Evolutionary conservation across 2,888 invertebrate genomes (phyloP).

Genomic region (Xylocampa areola): DNA sequence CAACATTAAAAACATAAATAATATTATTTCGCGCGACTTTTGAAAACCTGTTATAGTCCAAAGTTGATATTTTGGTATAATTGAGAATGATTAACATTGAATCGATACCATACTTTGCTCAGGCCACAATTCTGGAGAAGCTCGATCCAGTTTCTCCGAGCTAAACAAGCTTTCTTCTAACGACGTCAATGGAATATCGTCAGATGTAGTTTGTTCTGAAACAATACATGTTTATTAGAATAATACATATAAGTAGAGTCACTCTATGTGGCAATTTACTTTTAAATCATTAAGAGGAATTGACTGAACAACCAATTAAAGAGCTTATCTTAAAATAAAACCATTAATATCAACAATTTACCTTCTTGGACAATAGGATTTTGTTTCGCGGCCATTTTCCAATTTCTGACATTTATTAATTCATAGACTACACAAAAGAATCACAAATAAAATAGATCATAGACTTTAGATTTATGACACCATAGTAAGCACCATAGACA

Average conservation of each 20-base stretch:
- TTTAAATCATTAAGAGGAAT: background rate
- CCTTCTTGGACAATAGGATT: slow-evolving; percentile 91
- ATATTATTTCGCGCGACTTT: slow-evolving; percentile 84
- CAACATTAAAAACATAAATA: slow-evolving; percentile 75
- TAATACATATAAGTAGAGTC: background rate
- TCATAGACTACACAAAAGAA: slow-evolving; percentile 29
- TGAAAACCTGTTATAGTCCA: slow-evolving; percentile 68
- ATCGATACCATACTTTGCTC: slow-evolving; percentile 94
- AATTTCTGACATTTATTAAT: slow-evolving; percentile 66
- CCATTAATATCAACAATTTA: slow-evolving; percentile 68
- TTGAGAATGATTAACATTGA: background rate
- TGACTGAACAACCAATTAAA: slow-evolving; percentile 3
- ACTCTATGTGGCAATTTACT: background rate
- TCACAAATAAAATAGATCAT: slow-evolving; percentile 4
- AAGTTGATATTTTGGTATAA: background rate
- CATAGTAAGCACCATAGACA: no score
- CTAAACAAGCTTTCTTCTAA: slow-evolving; percentile 95
- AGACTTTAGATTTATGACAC: background rate
- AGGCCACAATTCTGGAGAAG: slow-evolving; percentile 99
- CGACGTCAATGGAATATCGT: slow-evolving; percentile 87
- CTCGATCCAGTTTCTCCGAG: slow-evolving; percentile 96
- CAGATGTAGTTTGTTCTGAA: slow-evolving; percentile 81
- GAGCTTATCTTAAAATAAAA: background rate
- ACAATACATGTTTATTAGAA: slow-evolving; percentile 45
- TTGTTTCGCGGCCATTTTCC: slow-evolving; percentile 92